Percentiles rank a stretch among this genome's conserved stretches.
Conservation (phyloP, 1,140 invertebrate genomes). For the Drosophila insularis region DNA sequence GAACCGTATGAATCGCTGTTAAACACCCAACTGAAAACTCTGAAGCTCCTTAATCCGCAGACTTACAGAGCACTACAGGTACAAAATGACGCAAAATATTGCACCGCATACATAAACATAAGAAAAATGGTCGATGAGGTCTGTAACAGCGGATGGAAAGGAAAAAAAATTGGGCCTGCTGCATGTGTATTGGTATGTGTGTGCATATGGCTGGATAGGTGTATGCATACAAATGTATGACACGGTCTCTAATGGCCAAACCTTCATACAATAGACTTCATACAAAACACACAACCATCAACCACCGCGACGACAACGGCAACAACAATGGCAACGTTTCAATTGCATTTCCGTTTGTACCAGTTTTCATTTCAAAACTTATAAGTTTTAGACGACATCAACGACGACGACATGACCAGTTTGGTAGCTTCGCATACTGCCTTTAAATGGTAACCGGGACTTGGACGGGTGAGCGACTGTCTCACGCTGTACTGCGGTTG, state of each 20-base stretch:
- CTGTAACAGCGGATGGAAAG: not conserved
- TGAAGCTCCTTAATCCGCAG: conserved; percentile 47
- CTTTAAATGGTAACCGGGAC: conserved; percentile 36
- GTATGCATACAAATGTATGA: conserved; percentile 31
- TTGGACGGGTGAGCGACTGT: not conserved
- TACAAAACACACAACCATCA: conserved; percentile 40
- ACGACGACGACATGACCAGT: conserved; percentile 64
- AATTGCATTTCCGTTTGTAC: conserved; percentile 81
- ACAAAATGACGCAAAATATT: conserved; percentile 77
- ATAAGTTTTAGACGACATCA: conserved; percentile 69
- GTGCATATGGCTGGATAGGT: conserved; percentile 21
- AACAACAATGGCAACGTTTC: conserved; percentile 76
- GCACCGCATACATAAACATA: conserved; percentile 75
- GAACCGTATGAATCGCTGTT: conserved; percentile 64
- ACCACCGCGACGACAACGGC: conserved; percentile 28
- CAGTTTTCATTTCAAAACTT: conserved; percentile 81
- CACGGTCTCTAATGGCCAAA: conserved; percentile 77
- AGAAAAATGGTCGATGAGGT: not conserved
- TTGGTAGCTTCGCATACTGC: conserved; percentile 27
- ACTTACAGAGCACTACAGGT: conserved; percentile 27
- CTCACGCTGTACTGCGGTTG: conserved; percentile 48
- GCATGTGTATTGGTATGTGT: conserved; percentile 12
- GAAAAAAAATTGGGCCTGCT: conserved; percentile 16
- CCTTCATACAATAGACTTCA: conserved; percentile 64
- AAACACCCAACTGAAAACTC: conserved; percentile 56